Evolutionary conservation across 2,888 invertebrate genomes (phyloP), one percentile per base, ranked within the genome.

Genomic region (Ormyrus rosae): DNA sequence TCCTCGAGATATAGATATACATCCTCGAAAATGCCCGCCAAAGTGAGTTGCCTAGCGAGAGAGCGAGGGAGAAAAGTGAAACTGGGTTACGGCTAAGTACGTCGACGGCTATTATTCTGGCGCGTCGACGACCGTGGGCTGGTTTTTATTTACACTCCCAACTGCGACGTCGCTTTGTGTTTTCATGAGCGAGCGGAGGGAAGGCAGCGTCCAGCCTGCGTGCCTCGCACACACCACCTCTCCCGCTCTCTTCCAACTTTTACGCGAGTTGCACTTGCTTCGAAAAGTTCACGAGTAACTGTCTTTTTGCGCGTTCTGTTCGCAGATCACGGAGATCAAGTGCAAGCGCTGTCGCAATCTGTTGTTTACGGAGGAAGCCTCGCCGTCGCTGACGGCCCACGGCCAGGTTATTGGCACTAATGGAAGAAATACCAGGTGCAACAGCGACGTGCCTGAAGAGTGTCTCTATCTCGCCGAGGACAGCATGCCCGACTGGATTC

Each of bases 401-500:
- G 85, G 86, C 3, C 84, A 85, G 72, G 73, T 83, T n/a, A 73
- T 82, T 8, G 72, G 64, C 51, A 81, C 75, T 10, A 83, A 82
- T 2, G 78, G 76, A 10, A 81, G 84, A n/a, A 85, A 84, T 67
- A 82, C 78, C n/a, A 83, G 83, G n/a, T 86, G 86, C 70, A 83
- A 84, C 63, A 85, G 85, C 55, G 84, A 85, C 67, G 84, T 83
- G 45, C 84, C 83, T 7, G 86, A 86, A 74, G 84, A 85, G 67
- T 85, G 85, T 65, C 84, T 86, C 50, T 86, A 84, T 60, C 82
- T 86, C 55, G 81, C 85, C 0, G 75, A 82, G 70, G 86, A 86
- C n/a, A 86, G 80, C 63, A 84, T 86, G 83, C 86, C 86, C 45
- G 85, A 85, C 60, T 86, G 86, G 86, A 85, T 86, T 46, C 83